Evolutionary conservation across 2,888 invertebrate species (phyloP).

Genomic region (Trachelus iudaicus): DNA sequence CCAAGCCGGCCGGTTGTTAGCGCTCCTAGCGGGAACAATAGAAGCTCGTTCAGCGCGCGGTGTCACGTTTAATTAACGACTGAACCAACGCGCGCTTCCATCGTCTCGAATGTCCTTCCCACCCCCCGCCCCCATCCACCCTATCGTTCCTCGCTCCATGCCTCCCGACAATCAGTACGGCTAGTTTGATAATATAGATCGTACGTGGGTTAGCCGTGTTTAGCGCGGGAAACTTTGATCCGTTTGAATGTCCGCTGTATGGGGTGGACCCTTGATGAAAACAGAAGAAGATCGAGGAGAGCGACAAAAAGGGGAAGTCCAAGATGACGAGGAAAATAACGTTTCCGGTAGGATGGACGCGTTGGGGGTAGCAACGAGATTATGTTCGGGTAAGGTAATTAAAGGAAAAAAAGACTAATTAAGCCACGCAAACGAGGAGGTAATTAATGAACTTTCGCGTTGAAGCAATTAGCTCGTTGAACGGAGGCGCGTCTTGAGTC

Average conservation of each 20-base stretch:
- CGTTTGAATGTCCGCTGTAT: not conserved
- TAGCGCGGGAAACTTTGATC: not conserved
- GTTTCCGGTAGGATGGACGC: too few relatives aligned
- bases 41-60: not conserved
- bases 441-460: slow-evolving; percentile 1
- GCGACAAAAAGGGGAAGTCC: not conserved
- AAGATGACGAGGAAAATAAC: not conserved
- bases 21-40: not conserved
- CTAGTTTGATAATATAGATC: not conserved
- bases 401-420: not conserved
- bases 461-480: not conserved
- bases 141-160: not conserved
- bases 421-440: not conserved
- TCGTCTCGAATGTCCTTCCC: not conserved
- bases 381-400: not conserved
- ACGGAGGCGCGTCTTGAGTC: not conserved
- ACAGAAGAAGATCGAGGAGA: too few relatives aligned
- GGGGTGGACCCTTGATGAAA: not conserved
- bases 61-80: not conserved
- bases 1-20: not conserved
- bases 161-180: not conserved
- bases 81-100: not conserved
- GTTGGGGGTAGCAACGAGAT: not conserved
- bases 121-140: rapidly evolving
- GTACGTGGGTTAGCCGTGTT: not conserved